Evolutionary conservation across 2,888 invertebrate genomes (phyloP).

Genomic region (Ormia ochracea): DNA sequence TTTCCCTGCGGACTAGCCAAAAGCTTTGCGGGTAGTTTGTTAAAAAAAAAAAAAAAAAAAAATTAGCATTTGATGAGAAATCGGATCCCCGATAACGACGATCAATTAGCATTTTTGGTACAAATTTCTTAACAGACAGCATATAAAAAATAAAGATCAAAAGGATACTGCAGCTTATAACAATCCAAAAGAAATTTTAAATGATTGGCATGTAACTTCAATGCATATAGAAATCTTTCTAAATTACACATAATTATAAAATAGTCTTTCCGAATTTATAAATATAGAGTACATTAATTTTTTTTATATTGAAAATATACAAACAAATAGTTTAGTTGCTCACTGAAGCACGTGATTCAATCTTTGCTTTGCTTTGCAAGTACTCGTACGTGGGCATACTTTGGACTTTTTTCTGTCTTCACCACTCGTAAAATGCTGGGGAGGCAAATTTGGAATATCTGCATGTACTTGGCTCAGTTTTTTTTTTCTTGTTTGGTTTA

Average conservation of each 20-base stretch:
- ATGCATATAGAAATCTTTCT: not conserved
- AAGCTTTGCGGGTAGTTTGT: too few relatives aligned
- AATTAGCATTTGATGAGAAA: too few relatives aligned
- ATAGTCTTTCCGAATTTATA: not conserved
- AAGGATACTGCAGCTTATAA: too few relatives aligned
- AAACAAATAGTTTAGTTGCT: slow-evolving; percentile 53
- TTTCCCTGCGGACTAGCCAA: too few relatives aligned
- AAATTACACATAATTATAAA: not conserved
- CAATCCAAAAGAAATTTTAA: too few relatives aligned
- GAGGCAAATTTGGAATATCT: slow-evolving; percentile 23
- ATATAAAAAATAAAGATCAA: too few relatives aligned
- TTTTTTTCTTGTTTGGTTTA: not conserved
- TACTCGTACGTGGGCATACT: slow-evolving; percentile 46
- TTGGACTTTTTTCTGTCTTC: slow-evolving; percentile 7
- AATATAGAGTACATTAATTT: not conserved
- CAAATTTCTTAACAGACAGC: too few relatives aligned
- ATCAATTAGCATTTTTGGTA: too few relatives aligned
- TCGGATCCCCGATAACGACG: too few relatives aligned
- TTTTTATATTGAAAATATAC: slow-evolving; percentile 16
- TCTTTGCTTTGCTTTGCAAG: slow-evolving; percentile 37
- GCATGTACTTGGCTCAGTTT: not conserved
- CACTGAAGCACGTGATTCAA: slow-evolving; percentile 59
- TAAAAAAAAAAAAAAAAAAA: too few relatives aligned
- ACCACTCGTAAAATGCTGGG: slow-evolving; percentile 13
- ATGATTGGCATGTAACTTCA: not conserved